These are phyloP conservation scores for Tetanocera ferruginea DNA, from an alignment of 2,888 invertebrate genomes.

Conservation along the genomic window DNA sequence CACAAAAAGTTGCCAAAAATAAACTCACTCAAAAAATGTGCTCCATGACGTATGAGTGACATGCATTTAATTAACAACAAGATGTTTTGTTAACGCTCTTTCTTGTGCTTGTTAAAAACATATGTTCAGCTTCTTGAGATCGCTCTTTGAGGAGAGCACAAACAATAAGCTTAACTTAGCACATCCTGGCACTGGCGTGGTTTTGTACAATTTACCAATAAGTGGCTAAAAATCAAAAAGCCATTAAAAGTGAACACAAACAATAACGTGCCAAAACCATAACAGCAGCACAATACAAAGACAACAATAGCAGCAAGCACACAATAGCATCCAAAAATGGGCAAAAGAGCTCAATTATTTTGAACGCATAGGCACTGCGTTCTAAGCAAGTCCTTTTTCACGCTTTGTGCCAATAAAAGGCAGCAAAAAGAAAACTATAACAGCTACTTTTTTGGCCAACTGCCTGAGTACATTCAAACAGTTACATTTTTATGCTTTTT, in stretches of 20 bases:
- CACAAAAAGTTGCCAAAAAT: not conserved
- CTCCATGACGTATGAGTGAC: not conserved
- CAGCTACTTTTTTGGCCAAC: too few relatives aligned
- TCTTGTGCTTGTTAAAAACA: too few relatives aligned
- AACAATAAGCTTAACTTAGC: not conserved
- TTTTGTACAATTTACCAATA: not conserved
- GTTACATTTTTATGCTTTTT: not conserved
- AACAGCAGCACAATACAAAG: not conserved
- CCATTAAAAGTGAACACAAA: constrained; percentile 10
- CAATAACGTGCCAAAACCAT: not conserved
- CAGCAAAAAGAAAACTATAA: too few relatives aligned
- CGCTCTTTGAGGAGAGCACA: not conserved
- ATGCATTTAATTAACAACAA: not conserved
- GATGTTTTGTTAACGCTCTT: not conserved
- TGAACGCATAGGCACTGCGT: not conserved
- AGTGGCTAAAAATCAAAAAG: constrained; percentile 15
- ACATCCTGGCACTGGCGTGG: not conserved
- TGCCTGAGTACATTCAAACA: too few relatives aligned
- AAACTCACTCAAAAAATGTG: not conserved
- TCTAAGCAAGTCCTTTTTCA: too few relatives aligned
- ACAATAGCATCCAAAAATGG: not conserved
- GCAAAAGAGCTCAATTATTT: not conserved
- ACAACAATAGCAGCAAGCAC: not conserved
- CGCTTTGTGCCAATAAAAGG: too few relatives aligned
- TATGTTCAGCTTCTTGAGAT: too few relatives aligned